A percentile compares a stretch with the other conserved stretches of the same genome.
Conservation (phyloP, 1,140 invertebrate species). For the Pollicipes pollicipes region DNA sequence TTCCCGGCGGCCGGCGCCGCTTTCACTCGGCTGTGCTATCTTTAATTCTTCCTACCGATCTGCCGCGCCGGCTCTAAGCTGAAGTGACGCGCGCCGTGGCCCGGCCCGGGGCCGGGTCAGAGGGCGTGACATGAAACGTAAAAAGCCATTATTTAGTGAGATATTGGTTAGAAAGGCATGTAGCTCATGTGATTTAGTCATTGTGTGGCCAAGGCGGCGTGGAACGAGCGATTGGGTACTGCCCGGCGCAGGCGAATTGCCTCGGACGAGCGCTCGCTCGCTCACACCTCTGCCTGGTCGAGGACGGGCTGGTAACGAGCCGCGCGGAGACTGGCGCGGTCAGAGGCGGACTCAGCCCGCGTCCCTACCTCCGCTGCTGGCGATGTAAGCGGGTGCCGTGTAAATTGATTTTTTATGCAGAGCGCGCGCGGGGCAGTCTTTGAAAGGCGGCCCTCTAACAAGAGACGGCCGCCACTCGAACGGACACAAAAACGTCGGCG, state of each 20-base stretch:
- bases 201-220: not conserved
- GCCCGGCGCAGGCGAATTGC: too few relatives aligned
- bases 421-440: not conserved
- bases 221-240: not conserved
- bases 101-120: not conserved
- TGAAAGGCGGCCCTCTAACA: not conserved
- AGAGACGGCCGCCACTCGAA: not conserved
- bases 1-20: too few relatives aligned
- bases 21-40: not conserved
- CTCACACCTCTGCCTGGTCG: too few relatives aligned
- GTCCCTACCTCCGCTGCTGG: too few relatives aligned
- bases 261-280: too few relatives aligned
- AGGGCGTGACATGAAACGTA: not conserved
- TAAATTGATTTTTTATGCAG: not conserved
- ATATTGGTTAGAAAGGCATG: conserved; percentile 2
- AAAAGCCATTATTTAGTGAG: conserved; percentile 1
- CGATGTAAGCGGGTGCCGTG: not conserved
- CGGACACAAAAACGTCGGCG: not conserved
- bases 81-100: not conserved
- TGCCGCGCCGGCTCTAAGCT: not conserved
- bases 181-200: not conserved
- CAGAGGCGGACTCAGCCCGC: too few relatives aligned
- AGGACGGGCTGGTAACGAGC: too few relatives aligned
- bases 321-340: too few relatives aligned
- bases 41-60: not conserved